A percentile compares a stretch with the other conserved stretches of the same genome.
phyloP scores from a whole-genome alignment of 1,140 invertebrate species.

The Drosophila micromelanica region DNA sequence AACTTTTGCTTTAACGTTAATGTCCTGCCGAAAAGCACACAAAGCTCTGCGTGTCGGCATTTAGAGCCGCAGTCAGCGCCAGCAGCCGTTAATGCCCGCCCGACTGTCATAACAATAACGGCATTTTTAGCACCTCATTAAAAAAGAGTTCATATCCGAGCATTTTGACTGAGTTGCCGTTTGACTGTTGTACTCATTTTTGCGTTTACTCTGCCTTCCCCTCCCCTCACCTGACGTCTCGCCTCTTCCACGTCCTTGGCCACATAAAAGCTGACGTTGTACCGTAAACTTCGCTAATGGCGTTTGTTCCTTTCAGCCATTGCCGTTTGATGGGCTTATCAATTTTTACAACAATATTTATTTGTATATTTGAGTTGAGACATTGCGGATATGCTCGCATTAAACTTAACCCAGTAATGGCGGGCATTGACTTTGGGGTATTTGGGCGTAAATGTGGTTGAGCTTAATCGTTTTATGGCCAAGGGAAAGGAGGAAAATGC shows the following conservation, averaged over 20 bases:
- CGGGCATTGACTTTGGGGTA: slow-evolving; percentile 16
- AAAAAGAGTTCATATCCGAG: slow-evolving; percentile 80
- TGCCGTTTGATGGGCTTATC: slow-evolving; percentile 62
- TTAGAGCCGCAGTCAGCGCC: not conserved
- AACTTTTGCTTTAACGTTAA: slow-evolving; percentile 68
- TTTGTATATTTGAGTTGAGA: slow-evolving; percentile 56
- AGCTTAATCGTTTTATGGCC: slow-evolving; percentile 33
- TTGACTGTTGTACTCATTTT: slow-evolving; percentile 20
- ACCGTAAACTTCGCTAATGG: slow-evolving; percentile 27
- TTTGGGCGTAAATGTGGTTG: slow-evolving; percentile 8
- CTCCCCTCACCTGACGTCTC: not conserved
- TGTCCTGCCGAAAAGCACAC: slow-evolving; percentile 49
- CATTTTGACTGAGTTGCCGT: slow-evolving; percentile 60
- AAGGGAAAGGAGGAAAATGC: not conserved
- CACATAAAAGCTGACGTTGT: slow-evolving; percentile 57
- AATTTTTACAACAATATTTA: slow-evolving; percentile 81
- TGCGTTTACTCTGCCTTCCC: not conserved
- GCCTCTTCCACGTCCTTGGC: not conserved
- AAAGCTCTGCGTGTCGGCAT: slow-evolving; percentile 33
- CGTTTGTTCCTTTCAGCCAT: slow-evolving; percentile 21
- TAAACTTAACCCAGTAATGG: slow-evolving; percentile 52
- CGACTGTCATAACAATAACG: slow-evolving; percentile 79
- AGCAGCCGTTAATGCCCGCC: slow-evolving; percentile 67
- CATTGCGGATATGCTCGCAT: slow-evolving; percentile 37
- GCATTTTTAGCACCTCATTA: slow-evolving; percentile 83